Evolutionary conservation across 2,797 vertebrate genomes (phyloP).

Genomic region (Lateolabrax maculatus): DNA sequence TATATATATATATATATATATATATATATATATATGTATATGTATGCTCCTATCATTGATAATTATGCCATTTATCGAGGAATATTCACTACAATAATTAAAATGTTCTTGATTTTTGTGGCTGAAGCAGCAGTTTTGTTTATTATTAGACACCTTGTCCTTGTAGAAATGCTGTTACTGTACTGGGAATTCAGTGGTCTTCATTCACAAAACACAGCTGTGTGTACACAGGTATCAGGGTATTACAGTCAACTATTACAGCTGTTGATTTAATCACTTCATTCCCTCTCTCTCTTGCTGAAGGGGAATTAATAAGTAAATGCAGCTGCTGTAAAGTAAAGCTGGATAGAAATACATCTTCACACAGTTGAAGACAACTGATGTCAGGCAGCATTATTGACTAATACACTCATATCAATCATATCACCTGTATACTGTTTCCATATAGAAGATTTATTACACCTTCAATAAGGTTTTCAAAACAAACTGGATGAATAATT

Average conservation of each 20-base stretch:
- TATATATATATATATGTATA: too few species aligned
- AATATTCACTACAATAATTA: background rate
- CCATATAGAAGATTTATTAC: conserved; percentile 56
- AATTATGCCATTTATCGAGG: background rate
- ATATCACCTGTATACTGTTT: conserved; percentile 25
- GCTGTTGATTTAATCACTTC: conserved; percentile 24
- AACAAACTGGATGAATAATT: conserved; percentile 32
- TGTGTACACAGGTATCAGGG: conserved; percentile 1
- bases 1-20: too few species aligned
- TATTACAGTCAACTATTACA: conserved; percentile 16
- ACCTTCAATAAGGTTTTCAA: conserved; percentile 46
- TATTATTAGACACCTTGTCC: background rate
- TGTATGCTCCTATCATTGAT: background rate
- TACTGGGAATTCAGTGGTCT: background rate
- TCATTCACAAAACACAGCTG: conserved; percentile 1
- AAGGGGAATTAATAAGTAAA: conserved; percentile 41
- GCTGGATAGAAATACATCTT: background rate
- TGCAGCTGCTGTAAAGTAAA: conserved; percentile 26
- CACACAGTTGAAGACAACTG: conserved; percentile 17
- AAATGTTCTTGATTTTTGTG: background rate
- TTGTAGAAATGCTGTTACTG: background rate
- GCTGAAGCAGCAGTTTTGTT: background rate
- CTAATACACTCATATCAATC: conserved; percentile 35
- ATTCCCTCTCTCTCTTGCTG: conserved; percentile 5
- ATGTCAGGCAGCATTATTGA: conserved; percentile 23